Conservation (phyloP, 2,888 invertebrate genomes). For the Cyaniris semiargus region DNA sequence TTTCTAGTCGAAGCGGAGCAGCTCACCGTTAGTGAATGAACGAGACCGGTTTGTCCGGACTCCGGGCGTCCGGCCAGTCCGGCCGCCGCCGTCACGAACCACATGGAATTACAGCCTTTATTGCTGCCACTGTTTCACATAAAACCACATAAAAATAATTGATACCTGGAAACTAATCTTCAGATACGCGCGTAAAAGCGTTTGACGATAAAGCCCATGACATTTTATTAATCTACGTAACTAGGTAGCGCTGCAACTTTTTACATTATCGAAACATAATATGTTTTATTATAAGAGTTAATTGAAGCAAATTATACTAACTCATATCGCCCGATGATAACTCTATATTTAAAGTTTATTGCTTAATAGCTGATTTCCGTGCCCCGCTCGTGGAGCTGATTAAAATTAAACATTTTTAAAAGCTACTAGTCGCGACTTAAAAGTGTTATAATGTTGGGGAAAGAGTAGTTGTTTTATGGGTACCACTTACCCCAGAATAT, state of each 20-base stretch:
- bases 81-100: slow-evolving; percentile 46
- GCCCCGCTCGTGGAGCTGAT: neutral
- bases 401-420: neutral
- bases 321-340: neutral
- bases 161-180: slow-evolving; percentile 24
- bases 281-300: slow-evolving; percentile 11
- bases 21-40: slow-evolving; percentile 56
- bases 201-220: slow-evolving; percentile 7
- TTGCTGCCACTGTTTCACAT: slow-evolving; percentile 32
- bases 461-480: neutral
- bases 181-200: slow-evolving; percentile 18
- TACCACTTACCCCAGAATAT: neutral
- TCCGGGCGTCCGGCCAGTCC: slow-evolving; percentile 48
- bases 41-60: slow-evolving; percentile 53
- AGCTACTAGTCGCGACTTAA: neutral
- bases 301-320: slow-evolving; percentile 18
- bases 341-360: slow-evolving; percentile 16
- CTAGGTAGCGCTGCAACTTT: slow-evolving; percentile 3
- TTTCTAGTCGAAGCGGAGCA: slow-evolving; percentile 40
- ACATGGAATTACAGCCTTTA: slow-evolving; percentile 47
- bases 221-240: slow-evolving; percentile 9
- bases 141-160: slow-evolving; percentile 28
- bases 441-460: neutral
- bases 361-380: slow-evolving; percentile 7
- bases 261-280: slow-evolving; percentile 9